Evolutionary conservation across 2,797 vertebrate genomes (phyloP).

Genomic region (Sternarchorhynchus goeldii): DNA sequence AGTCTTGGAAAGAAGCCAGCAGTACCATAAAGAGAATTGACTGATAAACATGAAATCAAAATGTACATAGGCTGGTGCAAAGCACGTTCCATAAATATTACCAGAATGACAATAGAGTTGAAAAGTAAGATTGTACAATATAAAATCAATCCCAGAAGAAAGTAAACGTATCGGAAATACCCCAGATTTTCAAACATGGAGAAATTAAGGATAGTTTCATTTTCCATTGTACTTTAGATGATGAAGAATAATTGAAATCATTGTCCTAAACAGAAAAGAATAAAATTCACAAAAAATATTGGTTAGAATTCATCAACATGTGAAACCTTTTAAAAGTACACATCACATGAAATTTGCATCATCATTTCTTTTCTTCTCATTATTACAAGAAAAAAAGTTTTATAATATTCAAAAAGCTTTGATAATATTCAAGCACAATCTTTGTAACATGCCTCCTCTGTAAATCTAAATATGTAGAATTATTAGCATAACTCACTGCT

Average conservation of each 20-base stretch:
- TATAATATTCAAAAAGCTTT: neutral
- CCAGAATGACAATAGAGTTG: constrained; percentile 42
- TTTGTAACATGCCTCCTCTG: no score
- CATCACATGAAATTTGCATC: neutral
- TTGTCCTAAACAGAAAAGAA: constrained; percentile 31
- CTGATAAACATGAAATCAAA: constrained; percentile 49
- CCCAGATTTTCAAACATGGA: constrained; percentile 49
- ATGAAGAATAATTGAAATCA: neutral
- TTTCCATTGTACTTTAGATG: constrained; percentile 43
- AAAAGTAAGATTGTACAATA: constrained; percentile 45
- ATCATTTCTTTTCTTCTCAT: neutral
- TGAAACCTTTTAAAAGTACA: neutral
- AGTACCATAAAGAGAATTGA: constrained; percentile 53
- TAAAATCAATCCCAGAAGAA: constrained; percentile 35
- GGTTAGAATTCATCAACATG: no score
- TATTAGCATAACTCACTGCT: constrained; percentile 9
- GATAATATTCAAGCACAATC: neutral
- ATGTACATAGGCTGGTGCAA: constrained; percentile 57
- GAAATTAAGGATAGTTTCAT: constrained; percentile 42
- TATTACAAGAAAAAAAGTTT: neutral
- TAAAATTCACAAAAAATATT: no score
- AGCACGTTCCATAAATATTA: constrained; percentile 31
- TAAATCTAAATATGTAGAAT: neutral
- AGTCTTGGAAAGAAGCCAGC: constrained; percentile 50
- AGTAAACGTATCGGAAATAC: constrained; percentile 37